Evolutionary conservation across 1,140 invertebrate species (phyloP).

Genomic region (Penaeus japonicus): DNA sequence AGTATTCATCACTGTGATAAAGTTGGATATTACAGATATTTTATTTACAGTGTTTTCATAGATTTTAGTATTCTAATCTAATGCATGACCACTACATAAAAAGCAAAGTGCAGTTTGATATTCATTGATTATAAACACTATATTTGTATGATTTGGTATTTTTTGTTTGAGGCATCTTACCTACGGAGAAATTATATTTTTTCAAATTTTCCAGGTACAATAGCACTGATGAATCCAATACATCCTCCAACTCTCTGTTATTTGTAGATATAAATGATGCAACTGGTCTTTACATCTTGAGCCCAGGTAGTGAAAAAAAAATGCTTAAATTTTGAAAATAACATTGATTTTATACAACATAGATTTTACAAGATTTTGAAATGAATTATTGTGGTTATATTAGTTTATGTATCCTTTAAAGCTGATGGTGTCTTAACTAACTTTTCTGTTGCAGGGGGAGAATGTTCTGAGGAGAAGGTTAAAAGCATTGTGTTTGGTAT

Average conservation of each 20-base stretch:
- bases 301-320: conserved; percentile 20
- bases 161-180: too few relatives aligned
- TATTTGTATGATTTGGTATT: not conserved
- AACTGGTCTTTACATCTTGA: conserved; percentile 37
- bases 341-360: too few relatives aligned
- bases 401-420: not conserved
- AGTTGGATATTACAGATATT: too few relatives aligned
- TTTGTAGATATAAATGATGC: conserved; percentile 14
- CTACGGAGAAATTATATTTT: too few relatives aligned
- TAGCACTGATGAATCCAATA: not conserved
- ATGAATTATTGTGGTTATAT: not conserved
- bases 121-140: too few relatives aligned
- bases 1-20: too few relatives aligned
- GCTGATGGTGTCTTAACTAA: not conserved
- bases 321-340: too few relatives aligned
- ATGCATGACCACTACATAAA: too few relatives aligned
- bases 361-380: not conserved
- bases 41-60: too few relatives aligned
- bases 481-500: conserved; percentile 26
- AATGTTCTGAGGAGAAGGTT: not conserved
- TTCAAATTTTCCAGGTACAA: conserved; percentile 6
- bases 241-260: not conserved
- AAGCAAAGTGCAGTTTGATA: too few relatives aligned
- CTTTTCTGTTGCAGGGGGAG: not conserved
- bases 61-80: too few relatives aligned